Base-by-base conservation (phyloP, 2,797 vertebrate genomes). In the Parambassis ranga region DNA sequence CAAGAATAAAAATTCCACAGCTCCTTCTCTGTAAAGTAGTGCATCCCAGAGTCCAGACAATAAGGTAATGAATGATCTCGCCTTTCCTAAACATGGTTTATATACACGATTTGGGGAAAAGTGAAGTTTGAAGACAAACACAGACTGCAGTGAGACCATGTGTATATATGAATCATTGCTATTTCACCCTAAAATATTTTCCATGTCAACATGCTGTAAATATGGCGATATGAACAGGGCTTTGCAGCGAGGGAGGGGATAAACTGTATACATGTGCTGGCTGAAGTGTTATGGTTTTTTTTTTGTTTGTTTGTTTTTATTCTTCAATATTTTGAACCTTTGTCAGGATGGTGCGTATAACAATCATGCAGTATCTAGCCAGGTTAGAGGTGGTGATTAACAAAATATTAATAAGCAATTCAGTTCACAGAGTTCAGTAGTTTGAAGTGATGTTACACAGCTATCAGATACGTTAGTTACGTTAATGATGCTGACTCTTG, bases 111-210 rank as follows among this genome's bases (percentile, higher is more conserved):
- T 89, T 91, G 76, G 74, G 79, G 63, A 82, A 90, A 91, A 89
- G 82, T 61, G 77, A 90, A 89, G 88, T 90, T 90, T 92, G 79
- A 87, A 90, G 90, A 92, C 88, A 93, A 92, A 92, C 90, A 91
- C 44, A 78, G 83, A 75, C 59, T 9, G 27, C 52, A 75, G 70
- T 51, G 78, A 79, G 81, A 77, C 52, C 6, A 62, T 91, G 89
- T 91, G 90, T 91, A 85, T 89, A 90, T 87, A 90, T 91, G 81
- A 91, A 91, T 91, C 89, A 91, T 81, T 82, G 36, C 71, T 92
- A 90, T 91, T 91, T 89, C 86, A 78, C 85, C 89, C 80, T 93
- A 89, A 91, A 92, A 92, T 92, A 92, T 92, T 92, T 89, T 85
- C 77, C 84, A 89, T 92, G 89, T 91, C 90, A 92, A 91, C 89